Conservation (phyloP, 2,797 vertebrate species). For the Salarias fasciatus region DNA sequence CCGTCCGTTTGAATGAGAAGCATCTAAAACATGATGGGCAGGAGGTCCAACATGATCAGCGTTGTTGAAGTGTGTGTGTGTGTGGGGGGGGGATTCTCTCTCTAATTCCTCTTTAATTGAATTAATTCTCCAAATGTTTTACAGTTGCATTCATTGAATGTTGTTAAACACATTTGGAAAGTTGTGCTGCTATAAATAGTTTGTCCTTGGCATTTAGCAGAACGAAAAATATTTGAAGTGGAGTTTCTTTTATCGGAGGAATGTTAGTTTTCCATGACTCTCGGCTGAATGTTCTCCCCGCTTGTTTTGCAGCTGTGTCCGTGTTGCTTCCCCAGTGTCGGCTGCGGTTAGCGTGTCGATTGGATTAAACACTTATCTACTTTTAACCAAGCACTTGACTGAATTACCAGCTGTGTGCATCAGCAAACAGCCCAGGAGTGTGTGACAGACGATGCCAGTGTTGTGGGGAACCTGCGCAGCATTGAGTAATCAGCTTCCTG, state of each 20-base stretch:
- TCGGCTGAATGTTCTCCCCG: neutral
- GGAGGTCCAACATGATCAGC: too few species aligned
- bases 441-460: constrained; percentile 27
- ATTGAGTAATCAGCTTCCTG: constrained; percentile 2
- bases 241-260: neutral
- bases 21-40: too few species aligned
- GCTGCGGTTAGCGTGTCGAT: constrained; percentile 22
- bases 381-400: constrained; percentile 1
- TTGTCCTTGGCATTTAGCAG: too few species aligned
- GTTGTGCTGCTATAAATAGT: too few species aligned
- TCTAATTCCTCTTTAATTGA: too few species aligned
- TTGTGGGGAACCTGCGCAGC: constrained; percentile 1
- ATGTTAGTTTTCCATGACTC: neutral
- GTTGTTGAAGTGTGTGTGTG: too few species aligned
- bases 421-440: neutral
- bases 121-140: too few species aligned
- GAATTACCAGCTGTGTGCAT: neutral
- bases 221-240: too few species aligned
- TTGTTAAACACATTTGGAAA: too few species aligned
- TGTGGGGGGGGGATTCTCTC: too few species aligned
- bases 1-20: too few species aligned
- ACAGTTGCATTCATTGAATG: too few species aligned
- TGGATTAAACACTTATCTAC: constrained; percentile 22
- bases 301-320: neutral
- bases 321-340: constrained; percentile 21